Base-by-base conservation (phyloP, 53 echinoderm and acorn worm genomes). In the Apostichopus leukothele region DNA sequence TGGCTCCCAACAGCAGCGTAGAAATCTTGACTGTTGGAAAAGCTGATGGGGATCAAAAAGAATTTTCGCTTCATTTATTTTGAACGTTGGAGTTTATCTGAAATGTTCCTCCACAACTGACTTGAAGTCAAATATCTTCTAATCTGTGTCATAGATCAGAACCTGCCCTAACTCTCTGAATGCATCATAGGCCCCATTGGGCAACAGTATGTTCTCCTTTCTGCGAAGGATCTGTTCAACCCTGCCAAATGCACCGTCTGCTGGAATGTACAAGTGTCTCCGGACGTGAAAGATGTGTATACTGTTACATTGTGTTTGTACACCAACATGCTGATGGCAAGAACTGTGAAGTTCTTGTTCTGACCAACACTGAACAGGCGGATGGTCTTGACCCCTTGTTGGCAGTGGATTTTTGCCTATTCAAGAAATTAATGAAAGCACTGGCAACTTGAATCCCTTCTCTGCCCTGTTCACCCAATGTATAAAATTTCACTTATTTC, bases 331-430 rank as follows among this genome's bases (percentile, higher is more conserved):
- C 63, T 88, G 14, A 93, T 18, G 13, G 60, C 76, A 0, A 90
- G 20, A 63, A 89, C 83, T 21, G 79, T 77, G n/a, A 71, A 86
- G 87, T 93, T 93, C 60, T 91, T 93, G 67, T 93, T 93, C 59
- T 91, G 93, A 10, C 91, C 75, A 12, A 78, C 3, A 61, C 91
- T 91, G 74, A 91, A 93, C 27, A 89, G 86, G 3, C 67, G 14
- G 16, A 93, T 84, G 26, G 61, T 89, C 75, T 75, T 84, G 10
- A 66, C 84, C 0, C 11, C 22, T 6, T 87, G 53, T 23, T 19
- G 14, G 57, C 57, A 7, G 57, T 57, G 5, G 78, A 21, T 4
- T 88, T 27, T 5, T 76, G 51, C 60, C 73, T 73, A 53, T 60
- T 74, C 13, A 92, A 54, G 67, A 74, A 88, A 79, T 89, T 18